Conservation (phyloP, 1,140 invertebrate genomes). For the Helicorthomorpha holstii region DNA sequence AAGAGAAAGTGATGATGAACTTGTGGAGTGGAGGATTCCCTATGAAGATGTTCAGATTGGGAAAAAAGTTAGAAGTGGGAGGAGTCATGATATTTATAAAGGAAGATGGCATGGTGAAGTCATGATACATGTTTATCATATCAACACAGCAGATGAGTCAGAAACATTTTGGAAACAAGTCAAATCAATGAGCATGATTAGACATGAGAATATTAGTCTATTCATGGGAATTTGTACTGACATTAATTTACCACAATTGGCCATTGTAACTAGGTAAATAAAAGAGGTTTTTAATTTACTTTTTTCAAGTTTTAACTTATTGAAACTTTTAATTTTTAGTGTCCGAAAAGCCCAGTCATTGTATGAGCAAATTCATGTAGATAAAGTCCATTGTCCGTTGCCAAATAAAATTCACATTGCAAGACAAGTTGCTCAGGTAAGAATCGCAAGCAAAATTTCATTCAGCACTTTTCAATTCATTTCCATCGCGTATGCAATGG, state of each 20-base stretch:
- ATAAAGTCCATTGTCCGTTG: conserved; percentile 18
- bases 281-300: no score
- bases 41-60: no score
- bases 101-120: conserved; percentile 33
- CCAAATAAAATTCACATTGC: conserved; percentile 21
- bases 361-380: conserved; percentile 23
- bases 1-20: no score
- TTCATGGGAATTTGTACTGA: conserved; percentile 33
- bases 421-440: conserved; percentile 23
- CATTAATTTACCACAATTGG: conserved; percentile 22
- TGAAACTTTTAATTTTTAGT: no score
- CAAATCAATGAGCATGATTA: conserved; percentile 25
- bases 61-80: no score
- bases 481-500: no score
- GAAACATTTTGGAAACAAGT: conserved; percentile 24
- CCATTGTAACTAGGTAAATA: conserved; percentile 29
- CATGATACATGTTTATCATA: conserved; percentile 22
- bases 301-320: no score
- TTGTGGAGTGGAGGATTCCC: no score
- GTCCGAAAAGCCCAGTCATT: conserved; percentile 23
- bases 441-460: no score
- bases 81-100: no score
- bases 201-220: conserved; percentile 32
- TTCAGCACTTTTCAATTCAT: no score
- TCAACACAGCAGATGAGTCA: conserved; percentile 16